Evolutionary conservation across 1,140 invertebrate genomes (phyloP).

Genomic region (Batillaria attramentaria): DNA sequence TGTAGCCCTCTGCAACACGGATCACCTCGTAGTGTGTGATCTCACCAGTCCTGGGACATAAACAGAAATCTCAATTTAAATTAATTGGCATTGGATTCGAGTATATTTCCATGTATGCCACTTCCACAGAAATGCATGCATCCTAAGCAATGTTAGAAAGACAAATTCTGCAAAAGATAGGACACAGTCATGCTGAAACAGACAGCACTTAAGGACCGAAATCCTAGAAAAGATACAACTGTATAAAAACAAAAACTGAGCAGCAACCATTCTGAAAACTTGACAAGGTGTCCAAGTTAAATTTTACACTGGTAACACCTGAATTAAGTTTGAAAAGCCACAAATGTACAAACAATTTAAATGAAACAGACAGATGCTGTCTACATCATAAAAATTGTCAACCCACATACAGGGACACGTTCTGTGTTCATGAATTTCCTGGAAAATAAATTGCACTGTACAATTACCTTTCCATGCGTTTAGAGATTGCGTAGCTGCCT

Average conservation of each 20-base stretch:
- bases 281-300: not conserved
- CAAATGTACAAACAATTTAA: not conserved
- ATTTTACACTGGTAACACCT: not conserved
- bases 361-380: not conserved
- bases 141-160: not conserved
- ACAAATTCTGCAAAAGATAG: not conserved
- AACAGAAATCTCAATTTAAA: not conserved
- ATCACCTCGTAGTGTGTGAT: slow-evolving; percentile 46
- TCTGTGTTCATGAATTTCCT: not conserved
- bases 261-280: too few species aligned
- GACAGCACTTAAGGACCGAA: not conserved
- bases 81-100: not conserved
- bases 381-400: not conserved
- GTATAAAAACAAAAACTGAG: too few species aligned
- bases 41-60: slow-evolving; percentile 17
- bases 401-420: not conserved
- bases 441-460: not conserved
- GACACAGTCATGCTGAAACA: not conserved
- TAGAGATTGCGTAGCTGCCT: slow-evolving; percentile 48
- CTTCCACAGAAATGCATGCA: not conserved
- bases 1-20: slow-evolving; percentile 39
- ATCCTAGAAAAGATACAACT: too few species aligned
- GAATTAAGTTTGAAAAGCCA: not conserved
- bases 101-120: not conserved
- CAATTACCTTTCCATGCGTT: slow-evolving; percentile 35